These are phyloP conservation scores for Menidia beryllina DNA, from an alignment of 2,113 vertebrate genomes.

Conservation along the genomic window DNA sequence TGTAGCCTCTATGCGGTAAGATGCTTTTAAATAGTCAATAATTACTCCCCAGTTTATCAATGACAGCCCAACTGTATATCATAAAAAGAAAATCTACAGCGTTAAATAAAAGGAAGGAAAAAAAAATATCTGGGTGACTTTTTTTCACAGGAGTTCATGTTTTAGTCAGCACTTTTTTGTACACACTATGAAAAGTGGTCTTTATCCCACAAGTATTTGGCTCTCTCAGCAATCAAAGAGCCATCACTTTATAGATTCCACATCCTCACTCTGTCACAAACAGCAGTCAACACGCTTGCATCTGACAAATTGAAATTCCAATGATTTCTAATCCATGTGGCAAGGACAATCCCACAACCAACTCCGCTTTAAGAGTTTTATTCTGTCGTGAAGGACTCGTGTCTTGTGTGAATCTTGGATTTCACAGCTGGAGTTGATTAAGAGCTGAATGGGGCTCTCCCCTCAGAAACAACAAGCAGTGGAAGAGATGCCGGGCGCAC, in stretches of 20 bases:
- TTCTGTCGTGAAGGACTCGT: constrained; percentile 48
- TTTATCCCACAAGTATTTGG: constrained; percentile 19
- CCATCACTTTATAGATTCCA: neutral
- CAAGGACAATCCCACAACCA: constrained; percentile 47
- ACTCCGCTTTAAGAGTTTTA: constrained; percentile 23
- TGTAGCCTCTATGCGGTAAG: neutral
- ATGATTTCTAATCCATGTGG: neutral
- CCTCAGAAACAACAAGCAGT: constrained; percentile 63
- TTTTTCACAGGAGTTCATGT: neutral
- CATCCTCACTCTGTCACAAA: neutral
- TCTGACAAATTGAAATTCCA: constrained; percentile 14
- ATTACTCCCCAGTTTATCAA: neutral
- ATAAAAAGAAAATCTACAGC: constrained; percentile 1
- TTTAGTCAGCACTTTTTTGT: neutral
- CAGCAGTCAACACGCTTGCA: constrained; percentile 15
- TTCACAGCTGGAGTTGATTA: constrained; percentile 75
- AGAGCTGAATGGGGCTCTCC: constrained; percentile 54
- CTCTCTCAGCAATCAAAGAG: neutral
- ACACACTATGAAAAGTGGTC: constrained; percentile 19
- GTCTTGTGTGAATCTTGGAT: constrained; percentile 46
- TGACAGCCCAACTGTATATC: constrained; percentile 8
- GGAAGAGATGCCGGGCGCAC: constrained; percentile 18
- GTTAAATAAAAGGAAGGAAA: neutral
- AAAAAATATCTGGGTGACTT: neutral
- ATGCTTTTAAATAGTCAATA: neutral